These are phyloP conservation scores for Zelostemma sp. DNA, from an alignment of 1,140 invertebrate species.

Conservation along the genomic window DNA sequence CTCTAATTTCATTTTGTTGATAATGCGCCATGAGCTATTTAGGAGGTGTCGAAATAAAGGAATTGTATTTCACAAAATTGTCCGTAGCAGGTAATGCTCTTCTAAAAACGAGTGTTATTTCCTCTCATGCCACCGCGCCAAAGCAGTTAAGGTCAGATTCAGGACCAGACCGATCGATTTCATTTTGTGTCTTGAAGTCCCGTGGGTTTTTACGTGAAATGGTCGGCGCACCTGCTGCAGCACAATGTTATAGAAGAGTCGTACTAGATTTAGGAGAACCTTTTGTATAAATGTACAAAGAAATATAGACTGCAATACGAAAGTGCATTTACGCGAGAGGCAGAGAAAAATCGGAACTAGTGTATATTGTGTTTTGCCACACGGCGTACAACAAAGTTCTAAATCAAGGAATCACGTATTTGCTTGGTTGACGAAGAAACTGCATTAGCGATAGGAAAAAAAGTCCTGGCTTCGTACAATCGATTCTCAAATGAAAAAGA, in stretches of 20 bases:
- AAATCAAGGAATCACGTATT: no score
- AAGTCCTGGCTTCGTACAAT: no score
- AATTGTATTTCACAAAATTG: no score
- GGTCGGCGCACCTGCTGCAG: slow-evolving; percentile 42
- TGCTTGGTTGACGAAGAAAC: no score
- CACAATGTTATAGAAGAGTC: slow-evolving; percentile 32
- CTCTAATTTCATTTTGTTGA: no score
- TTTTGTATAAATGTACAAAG: slow-evolving; percentile 40
- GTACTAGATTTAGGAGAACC: slow-evolving; percentile 37
- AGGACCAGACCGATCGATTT: slow-evolving; percentile 39
- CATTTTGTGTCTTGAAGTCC: slow-evolving; percentile 36
- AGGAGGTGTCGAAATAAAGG: no score
- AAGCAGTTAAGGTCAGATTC: slow-evolving; percentile 39
- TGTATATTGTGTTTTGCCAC: slow-evolving; percentile 16
- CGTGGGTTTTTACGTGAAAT: slow-evolving; percentile 43
- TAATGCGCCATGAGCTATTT: no score
- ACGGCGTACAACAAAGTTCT: background rate
- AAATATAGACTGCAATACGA: slow-evolving; percentile 35
- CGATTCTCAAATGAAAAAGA: no score
- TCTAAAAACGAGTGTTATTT: slow-evolving; percentile 16
- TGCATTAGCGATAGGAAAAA: no score
- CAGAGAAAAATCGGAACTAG: slow-evolving; percentile 31
- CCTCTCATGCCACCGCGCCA: slow-evolving; percentile 10
- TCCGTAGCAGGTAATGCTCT: background rate
- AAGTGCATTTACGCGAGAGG: slow-evolving; percentile 28